Conservation (phyloP, 2,797 vertebrate species). For the Xiphorhynchus erythropygius region DNA sequence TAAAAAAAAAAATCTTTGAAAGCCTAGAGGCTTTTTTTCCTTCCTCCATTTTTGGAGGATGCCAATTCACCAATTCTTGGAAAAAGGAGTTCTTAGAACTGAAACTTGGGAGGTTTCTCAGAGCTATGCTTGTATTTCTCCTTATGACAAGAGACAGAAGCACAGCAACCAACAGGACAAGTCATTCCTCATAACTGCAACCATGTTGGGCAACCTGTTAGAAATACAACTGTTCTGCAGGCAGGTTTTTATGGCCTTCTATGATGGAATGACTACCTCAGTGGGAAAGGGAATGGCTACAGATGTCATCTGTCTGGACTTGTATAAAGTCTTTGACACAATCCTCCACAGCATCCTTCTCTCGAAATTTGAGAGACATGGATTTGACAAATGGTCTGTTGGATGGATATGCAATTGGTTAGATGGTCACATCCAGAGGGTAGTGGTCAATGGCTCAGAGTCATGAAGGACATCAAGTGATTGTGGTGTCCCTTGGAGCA, state of each 20-base stretch:
- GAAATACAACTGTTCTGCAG: background rate
- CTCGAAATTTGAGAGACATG: background rate
- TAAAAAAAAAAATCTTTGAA: background rate
- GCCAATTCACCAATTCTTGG: rapidly evolving
- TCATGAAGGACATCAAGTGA: background rate
- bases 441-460: background rate
- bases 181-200: background rate
- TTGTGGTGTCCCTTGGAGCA: background rate
- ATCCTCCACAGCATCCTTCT: background rate
- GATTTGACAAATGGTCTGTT: background rate
- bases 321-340: background rate
- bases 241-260: background rate
- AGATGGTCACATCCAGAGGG: background rate
- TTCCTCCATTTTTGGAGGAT: background rate
- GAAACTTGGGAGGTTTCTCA: background rate
- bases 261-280: background rate
- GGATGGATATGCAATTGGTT: background rate
- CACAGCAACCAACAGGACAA: background rate
- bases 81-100: background rate
- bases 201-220: background rate
- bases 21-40: background rate
- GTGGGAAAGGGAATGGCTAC: background rate
- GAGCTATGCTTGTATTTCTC: background rate
- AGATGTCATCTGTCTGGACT: background rate
- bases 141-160: background rate